Percentiles rank a stretch among this genome's conserved stretches.
Evolutionary conservation across 2,888 invertebrate genomes (phyloP).

Genomic region (Lepidonotus clava): DNA sequence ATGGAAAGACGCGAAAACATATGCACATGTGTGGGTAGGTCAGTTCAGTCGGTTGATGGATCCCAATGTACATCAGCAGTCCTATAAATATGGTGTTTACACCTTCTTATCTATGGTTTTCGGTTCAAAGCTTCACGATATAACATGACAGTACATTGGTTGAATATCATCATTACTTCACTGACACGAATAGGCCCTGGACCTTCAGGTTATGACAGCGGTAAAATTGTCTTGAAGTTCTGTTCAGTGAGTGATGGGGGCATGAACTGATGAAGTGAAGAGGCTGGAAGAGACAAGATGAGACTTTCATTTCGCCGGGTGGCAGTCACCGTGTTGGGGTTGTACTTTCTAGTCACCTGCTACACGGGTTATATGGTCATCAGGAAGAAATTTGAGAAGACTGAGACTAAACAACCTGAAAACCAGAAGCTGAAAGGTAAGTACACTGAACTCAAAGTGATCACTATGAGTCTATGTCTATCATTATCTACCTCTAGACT

Average conservation of each 20-base stretch:
- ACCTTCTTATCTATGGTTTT: too few relatives aligned
- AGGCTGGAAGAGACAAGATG: slow-evolving; percentile 58
- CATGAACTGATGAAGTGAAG: background rate
- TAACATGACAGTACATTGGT: too few relatives aligned
- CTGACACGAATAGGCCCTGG: too few relatives aligned
- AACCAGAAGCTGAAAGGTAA: background rate
- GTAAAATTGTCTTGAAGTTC: too few relatives aligned
- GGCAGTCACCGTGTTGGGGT: slow-evolving; percentile 69
- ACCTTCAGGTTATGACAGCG: too few relatives aligned
- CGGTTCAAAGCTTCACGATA: too few relatives aligned
- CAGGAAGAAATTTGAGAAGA: slow-evolving; percentile 54
- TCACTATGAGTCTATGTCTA: too few relatives aligned
- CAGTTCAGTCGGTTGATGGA: background rate
- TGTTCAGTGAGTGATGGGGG: too few relatives aligned
- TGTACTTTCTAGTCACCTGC: slow-evolving; percentile 73
- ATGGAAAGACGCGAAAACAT: background rate
- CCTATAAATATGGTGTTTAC: too few relatives aligned
- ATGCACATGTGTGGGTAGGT: slow-evolving; percentile 27
- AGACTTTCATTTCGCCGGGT: slow-evolving; percentile 67
- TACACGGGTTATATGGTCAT: slow-evolving; percentile 74
- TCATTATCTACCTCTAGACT: too few relatives aligned
- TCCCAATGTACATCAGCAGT: background rate
- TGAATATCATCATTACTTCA: too few relatives aligned
- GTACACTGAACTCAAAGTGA: too few relatives aligned
- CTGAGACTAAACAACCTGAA: background rate